phyloP scores from a whole-genome alignment of 2,888 invertebrate species.

The Chrysolina haemoptera region DNA sequence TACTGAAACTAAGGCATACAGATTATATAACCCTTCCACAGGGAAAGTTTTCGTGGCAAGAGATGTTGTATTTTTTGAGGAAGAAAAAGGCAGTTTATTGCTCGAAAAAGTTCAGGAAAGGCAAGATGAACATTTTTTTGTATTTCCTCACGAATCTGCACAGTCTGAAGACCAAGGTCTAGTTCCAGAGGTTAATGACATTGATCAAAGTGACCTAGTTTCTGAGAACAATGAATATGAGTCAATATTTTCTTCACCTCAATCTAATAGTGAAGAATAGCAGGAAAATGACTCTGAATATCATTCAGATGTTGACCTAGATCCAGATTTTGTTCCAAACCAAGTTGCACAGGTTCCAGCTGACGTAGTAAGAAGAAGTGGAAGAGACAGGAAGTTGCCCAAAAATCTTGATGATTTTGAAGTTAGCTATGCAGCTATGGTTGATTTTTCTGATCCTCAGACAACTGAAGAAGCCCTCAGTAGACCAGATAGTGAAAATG shows the following conservation, averaged over 20 bases:
- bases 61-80: conserved; percentile 28
- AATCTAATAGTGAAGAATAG: neutral
- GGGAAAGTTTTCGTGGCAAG: conserved; percentile 18
- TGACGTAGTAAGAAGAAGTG: conserved; percentile 15
- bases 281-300: neutral
- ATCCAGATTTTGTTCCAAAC: conserved; percentile 13
- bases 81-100: conserved; percentile 23
- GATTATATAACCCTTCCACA: conserved; percentile 20
- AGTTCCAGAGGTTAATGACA: neutral
- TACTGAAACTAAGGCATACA: conserved; percentile 36
- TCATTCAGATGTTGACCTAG: conserved; percentile 17
- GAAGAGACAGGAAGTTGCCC: neutral
- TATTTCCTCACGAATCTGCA: conserved; percentile 14
- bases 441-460: conserved; percentile 14
- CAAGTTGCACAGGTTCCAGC: conserved; percentile 8
- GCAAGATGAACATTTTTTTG: conserved; percentile 4
- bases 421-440: conserved; percentile 18
- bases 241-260: neutral
- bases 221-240: neutral
- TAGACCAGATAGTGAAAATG: neutral
- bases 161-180: neutral
- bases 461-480: neutral
- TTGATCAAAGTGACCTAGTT: neutral
- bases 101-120: neutral
- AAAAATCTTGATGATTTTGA: conserved; percentile 12